Conservation (phyloP, 2,113 vertebrate species). For the Polypterus bichir region DNA sequence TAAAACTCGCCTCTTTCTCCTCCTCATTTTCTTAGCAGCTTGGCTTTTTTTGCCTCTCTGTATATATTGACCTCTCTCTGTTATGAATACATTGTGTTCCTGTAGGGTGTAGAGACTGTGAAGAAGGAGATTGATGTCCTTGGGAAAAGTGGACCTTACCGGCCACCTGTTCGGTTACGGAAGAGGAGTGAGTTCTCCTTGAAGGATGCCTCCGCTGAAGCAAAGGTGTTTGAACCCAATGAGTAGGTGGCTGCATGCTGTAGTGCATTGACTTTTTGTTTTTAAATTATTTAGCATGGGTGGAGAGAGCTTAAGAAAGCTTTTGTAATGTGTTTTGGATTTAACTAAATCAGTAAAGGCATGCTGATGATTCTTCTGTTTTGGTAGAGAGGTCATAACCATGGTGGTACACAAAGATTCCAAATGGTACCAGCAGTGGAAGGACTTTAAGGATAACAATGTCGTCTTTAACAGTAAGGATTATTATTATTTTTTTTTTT, state of each 20-base stretch:
- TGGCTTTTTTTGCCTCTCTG: neutral
- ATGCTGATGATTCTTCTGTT: neutral
- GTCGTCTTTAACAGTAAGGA: conserved; percentile 84
- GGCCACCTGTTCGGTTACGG: conserved; percentile 62
- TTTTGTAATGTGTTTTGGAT: neutral
- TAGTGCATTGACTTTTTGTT: neutral
- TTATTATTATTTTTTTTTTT: neutral
- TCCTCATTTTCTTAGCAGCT: too few species aligned
- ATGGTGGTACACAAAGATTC: conserved; percentile 93
- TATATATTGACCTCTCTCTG: neutral
- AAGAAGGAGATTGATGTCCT: conserved; percentile 83
- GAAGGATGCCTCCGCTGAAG: conserved; percentile 49
- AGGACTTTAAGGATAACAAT: conserved; percentile 95
- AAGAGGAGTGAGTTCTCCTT: conserved; percentile 81
- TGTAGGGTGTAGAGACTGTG: conserved; percentile 76
- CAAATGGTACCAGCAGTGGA: conserved; percentile 96
- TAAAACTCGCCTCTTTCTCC: too few species aligned
- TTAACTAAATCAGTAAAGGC: too few species aligned
- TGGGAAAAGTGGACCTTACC: conserved; percentile 72
- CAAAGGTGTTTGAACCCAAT: conserved; percentile 73
- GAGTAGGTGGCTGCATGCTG: conserved; percentile 52
- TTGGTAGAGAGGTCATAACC: conserved; percentile 74
- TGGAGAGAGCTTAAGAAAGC: neutral
- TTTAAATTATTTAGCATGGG: neutral
- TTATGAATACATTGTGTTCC: neutral